A percentile compares a stretch with the other conserved stretches of the same genome.
These are phyloP conservation scores for Furnarius figulus DNA, from an alignment of 2,113 vertebrate species.

Conservation along the genomic window DNA sequence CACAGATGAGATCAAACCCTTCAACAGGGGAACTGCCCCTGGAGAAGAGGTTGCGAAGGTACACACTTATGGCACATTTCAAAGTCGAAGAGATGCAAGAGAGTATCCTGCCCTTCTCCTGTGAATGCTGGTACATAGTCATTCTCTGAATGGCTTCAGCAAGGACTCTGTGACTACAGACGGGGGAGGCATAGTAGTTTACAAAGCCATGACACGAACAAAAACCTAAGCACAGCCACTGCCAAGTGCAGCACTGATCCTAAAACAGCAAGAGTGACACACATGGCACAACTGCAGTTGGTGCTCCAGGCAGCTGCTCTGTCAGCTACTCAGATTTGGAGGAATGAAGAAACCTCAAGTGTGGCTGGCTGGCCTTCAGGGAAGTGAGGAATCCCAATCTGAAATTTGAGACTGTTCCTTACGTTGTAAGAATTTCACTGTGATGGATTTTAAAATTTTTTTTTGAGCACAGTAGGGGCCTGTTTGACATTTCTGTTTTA, in stretches of 20 bases:
- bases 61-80: neutral
- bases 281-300: neutral
- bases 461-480: neutral
- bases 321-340: neutral
- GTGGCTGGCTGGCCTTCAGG: neutral
- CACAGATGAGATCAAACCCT: neutral
- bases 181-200: too few relatives aligned
- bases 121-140: rapidly evolving
- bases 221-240: neutral
- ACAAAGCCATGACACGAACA: rapidly evolving
- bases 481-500: neutral
- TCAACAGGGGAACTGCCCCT: neutral
- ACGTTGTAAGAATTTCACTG: neutral
- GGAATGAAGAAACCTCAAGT: neutral
- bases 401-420: neutral
- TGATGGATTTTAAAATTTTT: too few relatives aligned
- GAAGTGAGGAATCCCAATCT: neutral
- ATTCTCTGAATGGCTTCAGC: neutral
- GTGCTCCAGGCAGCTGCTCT: neutral
- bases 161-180: rapidly evolving
- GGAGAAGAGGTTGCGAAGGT: neutral
- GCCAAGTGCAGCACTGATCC: neutral
- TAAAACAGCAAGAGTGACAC: neutral
- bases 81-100: neutral
- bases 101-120: neutral